These are phyloP conservation scores for Anableps anableps DNA, from an alignment of 2,797 vertebrate genomes.

Conservation along the genomic window DNA sequence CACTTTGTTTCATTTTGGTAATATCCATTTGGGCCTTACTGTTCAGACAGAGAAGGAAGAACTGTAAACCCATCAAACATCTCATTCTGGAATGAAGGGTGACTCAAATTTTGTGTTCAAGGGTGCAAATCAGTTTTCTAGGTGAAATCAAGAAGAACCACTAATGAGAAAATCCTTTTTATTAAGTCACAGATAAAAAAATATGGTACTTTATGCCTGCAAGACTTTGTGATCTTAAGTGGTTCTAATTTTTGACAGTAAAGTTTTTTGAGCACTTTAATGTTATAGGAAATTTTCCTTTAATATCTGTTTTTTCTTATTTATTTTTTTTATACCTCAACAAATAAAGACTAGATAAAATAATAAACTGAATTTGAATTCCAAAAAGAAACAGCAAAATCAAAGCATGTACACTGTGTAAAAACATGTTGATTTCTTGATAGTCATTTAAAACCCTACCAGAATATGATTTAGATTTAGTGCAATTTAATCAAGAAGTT, in stretches of 20 bases:
- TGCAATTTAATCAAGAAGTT: background rate
- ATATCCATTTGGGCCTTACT: conserved; percentile 33
- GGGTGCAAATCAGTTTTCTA: background rate
- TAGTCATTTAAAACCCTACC: background rate
- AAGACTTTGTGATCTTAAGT: background rate
- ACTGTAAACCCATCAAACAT: conserved; percentile 42
- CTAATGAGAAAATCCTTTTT: background rate
- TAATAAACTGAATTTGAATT: background rate
- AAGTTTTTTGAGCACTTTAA: background rate
- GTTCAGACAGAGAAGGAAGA: conserved; percentile 21
- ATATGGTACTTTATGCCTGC: background rate
- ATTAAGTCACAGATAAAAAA: background rate
- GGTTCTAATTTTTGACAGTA: background rate
- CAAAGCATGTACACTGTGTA: background rate
- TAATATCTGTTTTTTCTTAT: background rate
- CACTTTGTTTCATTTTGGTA: conserved; percentile 36
- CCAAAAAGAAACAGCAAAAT: background rate
- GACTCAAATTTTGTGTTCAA: background rate
- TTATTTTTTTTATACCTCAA: background rate
- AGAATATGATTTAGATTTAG: background rate
- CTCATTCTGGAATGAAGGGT: background rate
- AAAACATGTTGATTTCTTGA: background rate
- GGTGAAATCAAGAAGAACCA: background rate
- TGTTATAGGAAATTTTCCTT: background rate
- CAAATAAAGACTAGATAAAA: background rate